These are phyloP conservation scores for Bombyx mandarina DNA, from an alignment of 1,140 invertebrate genomes.

Conservation along the genomic window DNA sequence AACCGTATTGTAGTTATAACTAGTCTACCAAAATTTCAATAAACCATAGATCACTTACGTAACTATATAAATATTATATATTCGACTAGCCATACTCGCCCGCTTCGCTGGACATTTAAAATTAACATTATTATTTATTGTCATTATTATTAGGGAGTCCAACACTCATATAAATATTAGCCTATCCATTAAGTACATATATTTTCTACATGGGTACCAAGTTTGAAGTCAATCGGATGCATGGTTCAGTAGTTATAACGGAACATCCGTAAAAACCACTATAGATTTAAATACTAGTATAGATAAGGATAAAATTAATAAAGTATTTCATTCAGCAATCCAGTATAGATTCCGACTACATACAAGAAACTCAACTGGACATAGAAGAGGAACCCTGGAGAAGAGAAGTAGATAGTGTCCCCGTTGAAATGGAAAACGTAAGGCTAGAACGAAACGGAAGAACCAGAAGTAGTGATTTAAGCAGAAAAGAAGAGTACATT, in stretches of 20 bases:
- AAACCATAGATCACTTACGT: not conserved
- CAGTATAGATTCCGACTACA: constrained; percentile 56
- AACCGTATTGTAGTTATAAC: no score
- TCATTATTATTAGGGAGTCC: no score
- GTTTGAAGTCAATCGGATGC: no score
- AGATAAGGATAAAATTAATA: not conserved
- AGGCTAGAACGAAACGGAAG: constrained; percentile 52
- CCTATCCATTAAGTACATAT: no score
- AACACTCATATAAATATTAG: no score
- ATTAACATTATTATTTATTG: no score
- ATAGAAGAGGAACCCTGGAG: constrained; percentile 65
- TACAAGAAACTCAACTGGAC: constrained; percentile 50
- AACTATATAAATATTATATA: not conserved
- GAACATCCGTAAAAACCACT: no score
- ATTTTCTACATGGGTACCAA: no score
- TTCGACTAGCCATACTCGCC: no score
- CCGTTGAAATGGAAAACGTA: constrained; percentile 36
- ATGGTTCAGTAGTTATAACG: no score
- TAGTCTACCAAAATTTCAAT: not conserved
- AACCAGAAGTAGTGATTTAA: constrained; percentile 45
- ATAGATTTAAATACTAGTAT: no score
- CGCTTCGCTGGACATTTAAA: no score
- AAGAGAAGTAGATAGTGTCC: constrained; percentile 55
- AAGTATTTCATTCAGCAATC: constrained; percentile 28
- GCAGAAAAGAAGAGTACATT: constrained; percentile 52